phyloP scores from a whole-genome alignment of 2,113 vertebrate genomes.

The Ia io region DNA sequence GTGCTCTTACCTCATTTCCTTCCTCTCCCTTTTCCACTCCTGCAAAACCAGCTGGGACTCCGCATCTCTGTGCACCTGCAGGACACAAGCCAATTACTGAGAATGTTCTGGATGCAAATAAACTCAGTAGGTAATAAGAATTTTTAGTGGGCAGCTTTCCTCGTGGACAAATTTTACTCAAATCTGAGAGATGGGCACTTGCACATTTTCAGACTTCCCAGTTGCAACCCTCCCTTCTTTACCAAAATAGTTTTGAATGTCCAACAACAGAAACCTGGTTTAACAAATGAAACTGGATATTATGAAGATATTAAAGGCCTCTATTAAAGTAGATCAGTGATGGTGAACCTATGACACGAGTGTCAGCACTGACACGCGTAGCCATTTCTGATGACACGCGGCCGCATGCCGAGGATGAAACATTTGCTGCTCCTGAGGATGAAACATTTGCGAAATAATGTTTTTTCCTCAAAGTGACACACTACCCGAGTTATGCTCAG shows the following conservation, averaged over 20 bases:
- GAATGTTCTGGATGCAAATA: background rate
- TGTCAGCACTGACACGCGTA: no score
- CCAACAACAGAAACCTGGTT: background rate
- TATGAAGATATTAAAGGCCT: background rate
- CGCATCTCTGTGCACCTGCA: conserved; percentile 90
- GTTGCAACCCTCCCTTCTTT: background rate
- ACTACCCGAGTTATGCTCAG: no score
- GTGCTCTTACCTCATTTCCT: conserved; percentile 88
- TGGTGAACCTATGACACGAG: no score
- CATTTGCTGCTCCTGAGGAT: no score
- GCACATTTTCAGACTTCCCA: background rate
- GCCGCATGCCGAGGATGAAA: no score
- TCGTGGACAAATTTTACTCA: background rate
- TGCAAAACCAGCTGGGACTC: conserved; percentile 91
- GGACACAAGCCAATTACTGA: background rate
- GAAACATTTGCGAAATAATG: no score
- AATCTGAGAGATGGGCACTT: background rate
- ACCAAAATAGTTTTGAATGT: background rate
- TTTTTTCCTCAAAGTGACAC: no score
- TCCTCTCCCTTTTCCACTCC: conserved; percentile 94
- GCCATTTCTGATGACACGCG: no score
- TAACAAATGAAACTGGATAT: background rate
- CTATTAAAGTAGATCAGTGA: background rate
- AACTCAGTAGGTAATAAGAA: background rate
- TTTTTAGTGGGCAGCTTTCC: background rate